Conservation (phyloP, 2,113 vertebrate species). For the Zosterops borbonicus region DNA sequence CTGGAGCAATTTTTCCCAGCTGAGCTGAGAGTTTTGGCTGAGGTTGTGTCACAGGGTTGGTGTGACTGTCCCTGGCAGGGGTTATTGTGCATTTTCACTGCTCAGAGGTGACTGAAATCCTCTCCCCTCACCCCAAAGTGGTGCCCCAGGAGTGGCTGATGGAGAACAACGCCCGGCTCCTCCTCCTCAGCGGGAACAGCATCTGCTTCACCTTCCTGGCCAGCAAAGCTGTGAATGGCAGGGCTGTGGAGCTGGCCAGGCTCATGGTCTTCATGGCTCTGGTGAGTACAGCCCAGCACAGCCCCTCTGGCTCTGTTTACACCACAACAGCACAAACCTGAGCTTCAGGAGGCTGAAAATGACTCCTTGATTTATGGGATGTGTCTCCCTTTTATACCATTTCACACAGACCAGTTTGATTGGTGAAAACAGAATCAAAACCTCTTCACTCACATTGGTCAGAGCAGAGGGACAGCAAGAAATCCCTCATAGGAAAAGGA, state of each 20-base stretch:
- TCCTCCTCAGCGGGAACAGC: conserved; percentile 84
- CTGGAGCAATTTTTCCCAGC: neutral
- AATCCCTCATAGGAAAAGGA: too few species aligned
- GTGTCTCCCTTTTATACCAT: too few species aligned
- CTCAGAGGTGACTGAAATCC: neutral
- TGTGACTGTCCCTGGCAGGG: fast-evolving
- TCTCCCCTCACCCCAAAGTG: conserved; percentile 52
- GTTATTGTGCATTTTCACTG: neutral
- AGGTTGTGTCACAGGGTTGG: neutral
- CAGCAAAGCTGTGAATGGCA: conserved; percentile 83
- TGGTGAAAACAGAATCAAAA: too few species aligned
- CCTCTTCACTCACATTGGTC: too few species aligned
- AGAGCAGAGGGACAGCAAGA: too few species aligned
- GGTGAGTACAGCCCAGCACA: conserved; percentile 73
- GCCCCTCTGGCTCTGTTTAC: neutral
- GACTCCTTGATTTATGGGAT: too few species aligned
- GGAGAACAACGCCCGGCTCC: conserved; percentile 86
- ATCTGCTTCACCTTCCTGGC: conserved; percentile 86
- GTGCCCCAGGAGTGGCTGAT: conserved; percentile 85
- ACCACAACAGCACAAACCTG: too few species aligned
- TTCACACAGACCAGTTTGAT: too few species aligned
- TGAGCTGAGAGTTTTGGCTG: neutral
- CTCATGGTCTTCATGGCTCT: conserved; percentile 84
- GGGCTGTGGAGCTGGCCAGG: conserved; percentile 76
- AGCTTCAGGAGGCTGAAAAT: too few species aligned